Base-by-base conservation (phyloP, 2,888 invertebrate genomes). In the Unio pictorum region DNA sequence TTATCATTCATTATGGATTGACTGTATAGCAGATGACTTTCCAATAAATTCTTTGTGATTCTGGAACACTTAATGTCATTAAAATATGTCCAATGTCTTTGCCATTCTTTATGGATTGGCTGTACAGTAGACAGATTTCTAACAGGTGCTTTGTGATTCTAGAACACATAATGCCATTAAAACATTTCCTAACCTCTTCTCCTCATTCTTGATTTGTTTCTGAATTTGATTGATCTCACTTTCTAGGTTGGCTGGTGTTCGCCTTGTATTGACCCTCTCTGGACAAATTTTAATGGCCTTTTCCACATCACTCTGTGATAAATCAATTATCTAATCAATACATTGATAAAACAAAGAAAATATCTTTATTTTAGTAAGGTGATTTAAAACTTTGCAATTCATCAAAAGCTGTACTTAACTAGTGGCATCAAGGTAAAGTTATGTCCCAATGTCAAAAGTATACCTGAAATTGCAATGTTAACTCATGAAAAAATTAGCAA, bases 171-270 rank as follows among this genome's bases (percentile, higher is more conserved):
- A 15, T 45, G 45, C 15, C 15, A 45, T 11, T 45, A 45, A 11
- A 45, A 45, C 3, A 15, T 45, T 34, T 34, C 0, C 81, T 64
- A 76, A 89, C 87, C 72, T 82, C 75, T 86, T 83, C 73, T 89
- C 89, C 73, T 89, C 85, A 11, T 82, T 78, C 45, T 76, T 76
- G 20, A 90, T 86, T 28, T 82, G 81, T 67, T 79, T 82, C 30
- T 79, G 65, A 28, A 88, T 86, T 73, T 88, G 87, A 4, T 76
- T 79, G 20, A 89, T 87, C 68, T 90, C 89, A 75, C 80, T 85
- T 67, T 88, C 84, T 23, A 90, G 71, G 60, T 83, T 84, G 34
- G 78, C 72, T 3, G 84, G 75, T 6, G 81, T 76, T 67, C 89
- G 73, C 17, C 82, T 67, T 0, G 88, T 89, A 26, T 80, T 78